These are phyloP conservation scores for Sogatella furcifera DNA, from an alignment of 1,140 invertebrate species.

Conservation along the genomic window DNA sequence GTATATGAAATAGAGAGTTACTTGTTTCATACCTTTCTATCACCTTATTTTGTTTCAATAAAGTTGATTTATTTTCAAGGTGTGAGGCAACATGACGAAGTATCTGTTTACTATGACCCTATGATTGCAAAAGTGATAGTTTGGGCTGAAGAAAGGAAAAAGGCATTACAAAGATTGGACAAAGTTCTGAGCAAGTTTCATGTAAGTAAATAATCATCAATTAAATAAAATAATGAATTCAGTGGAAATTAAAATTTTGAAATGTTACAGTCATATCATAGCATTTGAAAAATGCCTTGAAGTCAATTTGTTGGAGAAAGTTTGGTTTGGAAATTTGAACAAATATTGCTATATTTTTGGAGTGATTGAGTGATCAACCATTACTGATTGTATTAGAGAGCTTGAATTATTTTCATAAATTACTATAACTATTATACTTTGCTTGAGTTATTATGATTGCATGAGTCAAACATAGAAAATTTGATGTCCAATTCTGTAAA, in stretches of 20 bases:
- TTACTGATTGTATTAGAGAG: constrained; percentile 10
- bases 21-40: too few species aligned
- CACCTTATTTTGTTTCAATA: too few species aligned
- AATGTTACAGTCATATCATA: too few species aligned
- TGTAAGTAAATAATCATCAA: constrained; percentile 39
- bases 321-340: too few species aligned
- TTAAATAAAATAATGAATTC: neutral
- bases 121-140: constrained; percentile 99
- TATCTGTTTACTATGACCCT: constrained; percentile 97
- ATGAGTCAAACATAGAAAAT: neutral
- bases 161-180: constrained; percentile 71
- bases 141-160: constrained; percentile 74
- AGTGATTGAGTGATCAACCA: too few species aligned
- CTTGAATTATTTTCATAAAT: neutral
- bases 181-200: constrained; percentile 73
- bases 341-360: too few species aligned
- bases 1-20: too few species aligned
- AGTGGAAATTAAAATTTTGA: too few species aligned
- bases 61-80: constrained; percentile 24
- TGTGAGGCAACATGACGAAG: constrained; percentile 68
- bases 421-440: too few species aligned
- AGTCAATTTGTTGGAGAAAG: too few species aligned
- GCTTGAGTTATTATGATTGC: neutral
- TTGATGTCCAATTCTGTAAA: too few species aligned
- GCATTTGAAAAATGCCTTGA: too few species aligned